A percentile compares a stretch with the other conserved stretches of the same genome.
phyloP scores from a whole-genome alignment of 2,888 invertebrate genomes.

The Encarsia formosa region DNA sequence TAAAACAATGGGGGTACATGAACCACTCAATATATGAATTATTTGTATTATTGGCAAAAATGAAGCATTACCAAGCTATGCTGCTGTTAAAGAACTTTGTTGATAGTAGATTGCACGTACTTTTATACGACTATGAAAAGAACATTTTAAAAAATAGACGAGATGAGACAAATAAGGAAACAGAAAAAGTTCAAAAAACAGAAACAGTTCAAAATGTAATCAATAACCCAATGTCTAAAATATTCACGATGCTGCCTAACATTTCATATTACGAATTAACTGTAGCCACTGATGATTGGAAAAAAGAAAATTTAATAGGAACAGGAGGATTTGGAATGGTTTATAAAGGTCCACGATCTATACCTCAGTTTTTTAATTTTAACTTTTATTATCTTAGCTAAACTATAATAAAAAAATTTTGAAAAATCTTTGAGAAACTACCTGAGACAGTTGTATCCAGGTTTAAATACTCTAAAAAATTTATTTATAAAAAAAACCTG shows the following conservation, averaged over 20 bases:
- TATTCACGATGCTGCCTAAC: constrained; percentile 55
- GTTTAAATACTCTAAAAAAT: no score
- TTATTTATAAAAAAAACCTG: no score
- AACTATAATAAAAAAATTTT: no score
- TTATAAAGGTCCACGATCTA: constrained; percentile 61
- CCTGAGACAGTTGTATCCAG: no score
- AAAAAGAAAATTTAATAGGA: constrained; percentile 66
- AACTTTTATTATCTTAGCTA: no score
- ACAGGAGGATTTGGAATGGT: constrained; percentile 92
- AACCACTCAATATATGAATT: constrained; percentile 79
- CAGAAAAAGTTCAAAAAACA: no score
- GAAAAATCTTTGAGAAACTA: no score
- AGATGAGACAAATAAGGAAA: no score
- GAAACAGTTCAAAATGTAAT: no score
- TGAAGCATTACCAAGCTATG: constrained; percentile 77
- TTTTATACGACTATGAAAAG: constrained; percentile 55
- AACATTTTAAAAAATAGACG: no score
- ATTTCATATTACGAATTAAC: constrained; percentile 75
- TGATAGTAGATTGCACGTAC: constrained; percentile 60
- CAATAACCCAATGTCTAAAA: constrained; percentile 26
- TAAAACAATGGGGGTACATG: constrained; percentile 75
- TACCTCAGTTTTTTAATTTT: constrained; percentile 2
- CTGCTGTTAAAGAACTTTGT: constrained; percentile 64
- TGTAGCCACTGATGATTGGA: constrained; percentile 77
- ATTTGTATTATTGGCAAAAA: constrained; percentile 68